Evolutionary conservation across 2,888 invertebrate species (phyloP).

Genomic region (Synergus laeviventris): DNA sequence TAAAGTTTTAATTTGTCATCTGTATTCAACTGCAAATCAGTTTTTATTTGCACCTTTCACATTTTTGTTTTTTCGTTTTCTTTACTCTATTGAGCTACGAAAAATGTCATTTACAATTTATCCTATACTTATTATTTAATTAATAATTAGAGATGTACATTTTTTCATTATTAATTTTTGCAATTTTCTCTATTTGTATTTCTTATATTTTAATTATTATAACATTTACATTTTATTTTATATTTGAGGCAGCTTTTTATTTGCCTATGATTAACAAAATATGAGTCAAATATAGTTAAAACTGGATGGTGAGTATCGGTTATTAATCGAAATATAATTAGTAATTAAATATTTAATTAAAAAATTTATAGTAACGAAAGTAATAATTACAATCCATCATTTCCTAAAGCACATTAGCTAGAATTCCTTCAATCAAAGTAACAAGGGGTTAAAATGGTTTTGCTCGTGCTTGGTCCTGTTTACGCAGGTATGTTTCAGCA

Average conservation of each 20-base stretch:
- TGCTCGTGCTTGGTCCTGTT: slow-evolving; percentile 63
- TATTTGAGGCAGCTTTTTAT: too few relatives aligned
- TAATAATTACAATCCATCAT: neutral
- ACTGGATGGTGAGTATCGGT: neutral
- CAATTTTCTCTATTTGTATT: too few relatives aligned
- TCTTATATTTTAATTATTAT: neutral
- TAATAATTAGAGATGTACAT: neutral
- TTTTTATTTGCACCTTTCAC: neutral
- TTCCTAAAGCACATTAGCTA: slow-evolving; percentile 19
- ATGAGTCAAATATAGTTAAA: neutral
- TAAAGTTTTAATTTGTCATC: neutral
- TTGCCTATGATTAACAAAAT: too few relatives aligned
- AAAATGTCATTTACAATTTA: neutral
- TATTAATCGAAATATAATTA: neutral
- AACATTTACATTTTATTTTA: neutral
- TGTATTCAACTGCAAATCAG: neutral
- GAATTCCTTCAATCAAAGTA: slow-evolving; percentile 14
- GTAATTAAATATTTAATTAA: neutral
- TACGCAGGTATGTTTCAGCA: slow-evolving; percentile 71
- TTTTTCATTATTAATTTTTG: too few relatives aligned
- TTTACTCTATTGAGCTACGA: neutral
- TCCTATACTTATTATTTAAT: neutral
- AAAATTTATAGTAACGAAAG: neutral
- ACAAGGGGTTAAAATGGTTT: slow-evolving; percentile 47
- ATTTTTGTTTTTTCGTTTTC: neutral